phyloP scores from a whole-genome alignment of 2,888 invertebrate genomes.

The Heliconius sara region DNA sequence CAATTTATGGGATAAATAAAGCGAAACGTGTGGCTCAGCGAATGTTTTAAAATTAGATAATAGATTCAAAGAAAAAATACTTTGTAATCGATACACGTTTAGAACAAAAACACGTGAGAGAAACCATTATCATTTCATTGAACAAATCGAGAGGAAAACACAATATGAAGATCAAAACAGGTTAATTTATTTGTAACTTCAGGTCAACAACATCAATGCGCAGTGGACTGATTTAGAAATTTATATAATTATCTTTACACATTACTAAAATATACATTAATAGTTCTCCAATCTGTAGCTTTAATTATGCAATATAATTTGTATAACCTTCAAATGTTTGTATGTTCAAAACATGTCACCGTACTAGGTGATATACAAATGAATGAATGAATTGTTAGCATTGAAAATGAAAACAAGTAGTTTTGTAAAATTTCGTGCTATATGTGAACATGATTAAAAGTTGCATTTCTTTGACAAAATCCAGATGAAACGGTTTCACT shows the following conservation, averaged over 20 bases:
- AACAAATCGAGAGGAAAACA: slow-evolving; percentile 8
- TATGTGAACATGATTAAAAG: slow-evolving; percentile 15
- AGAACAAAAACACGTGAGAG: neutral
- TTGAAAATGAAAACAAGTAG: slow-evolving; percentile 26
- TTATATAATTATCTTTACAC: neutral
- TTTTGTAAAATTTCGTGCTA: slow-evolving; percentile 21
- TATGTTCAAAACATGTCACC: slow-evolving; percentile 16
- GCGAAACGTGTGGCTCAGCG: neutral
- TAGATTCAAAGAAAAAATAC: neutral
- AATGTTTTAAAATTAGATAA: slow-evolving; percentile 7
- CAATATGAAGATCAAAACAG: neutral
- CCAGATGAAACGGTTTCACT: slow-evolving; percentile 53
- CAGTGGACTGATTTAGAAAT: neutral
- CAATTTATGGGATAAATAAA: neutral
- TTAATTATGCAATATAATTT: neutral
- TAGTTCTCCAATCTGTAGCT: neutral
- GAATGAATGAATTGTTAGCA: slow-evolving; percentile 18
- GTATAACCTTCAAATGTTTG: slow-evolving; percentile 50
- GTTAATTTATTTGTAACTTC: neutral
- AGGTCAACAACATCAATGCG: neutral
- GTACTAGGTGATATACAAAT: slow-evolving; percentile 14
- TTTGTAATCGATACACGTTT: neutral
- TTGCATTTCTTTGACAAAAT: slow-evolving; percentile 47
- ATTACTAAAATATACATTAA: neutral
- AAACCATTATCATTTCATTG: neutral